Percentiles rank a stretch among this genome's conserved stretches.
These are phyloP conservation scores for Drosophila grimshawi DNA, from an alignment of 1,140 invertebrate genomes.

Conservation along the genomic window DNA sequence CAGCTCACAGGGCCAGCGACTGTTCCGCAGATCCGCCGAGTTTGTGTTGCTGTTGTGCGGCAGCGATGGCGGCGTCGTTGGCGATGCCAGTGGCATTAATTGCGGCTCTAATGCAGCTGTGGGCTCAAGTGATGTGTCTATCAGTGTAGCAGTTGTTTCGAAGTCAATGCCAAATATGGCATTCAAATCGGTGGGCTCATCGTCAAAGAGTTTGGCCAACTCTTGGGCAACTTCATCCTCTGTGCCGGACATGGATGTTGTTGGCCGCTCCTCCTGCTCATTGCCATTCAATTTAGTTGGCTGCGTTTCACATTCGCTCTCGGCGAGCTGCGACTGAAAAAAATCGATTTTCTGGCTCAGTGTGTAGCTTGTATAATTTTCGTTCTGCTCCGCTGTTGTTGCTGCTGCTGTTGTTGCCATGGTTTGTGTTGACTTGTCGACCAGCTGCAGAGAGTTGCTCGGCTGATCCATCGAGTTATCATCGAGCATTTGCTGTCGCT, in stretches of 20 bases:
- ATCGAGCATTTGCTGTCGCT: constrained; percentile 20
- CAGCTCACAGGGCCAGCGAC: constrained; percentile 81
- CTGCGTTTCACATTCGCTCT: constrained; percentile 24
- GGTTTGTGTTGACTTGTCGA: constrained; percentile 66
- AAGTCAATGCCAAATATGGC: constrained; percentile 73
- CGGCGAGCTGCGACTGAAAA: constrained; percentile 55
- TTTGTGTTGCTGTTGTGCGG: not conserved
- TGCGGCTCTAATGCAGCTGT: not conserved
- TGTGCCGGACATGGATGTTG: constrained; percentile 19
- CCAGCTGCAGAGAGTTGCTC: not conserved
- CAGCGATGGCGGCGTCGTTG: constrained; percentile 4
- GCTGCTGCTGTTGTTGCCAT: constrained; percentile 9
- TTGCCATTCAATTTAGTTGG: constrained; percentile 5
- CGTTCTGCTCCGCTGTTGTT: constrained; percentile 4
- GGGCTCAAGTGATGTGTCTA: constrained; percentile 40
- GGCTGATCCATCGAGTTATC: not conserved
- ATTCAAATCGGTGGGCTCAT: constrained; percentile 72
- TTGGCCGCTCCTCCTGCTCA: constrained; percentile 6
- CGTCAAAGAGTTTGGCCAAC: constrained; percentile 68
- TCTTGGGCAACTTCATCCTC: constrained; percentile 73
- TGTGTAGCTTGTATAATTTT: constrained; percentile 37
- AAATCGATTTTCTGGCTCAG: constrained; percentile 77
- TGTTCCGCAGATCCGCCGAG: constrained; percentile 60
- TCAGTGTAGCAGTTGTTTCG: constrained; percentile 18
- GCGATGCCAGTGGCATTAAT: constrained; percentile 17